phyloP scores from a whole-genome alignment of 2,888 invertebrate species.

The Drosophila setosimentum region DNA sequence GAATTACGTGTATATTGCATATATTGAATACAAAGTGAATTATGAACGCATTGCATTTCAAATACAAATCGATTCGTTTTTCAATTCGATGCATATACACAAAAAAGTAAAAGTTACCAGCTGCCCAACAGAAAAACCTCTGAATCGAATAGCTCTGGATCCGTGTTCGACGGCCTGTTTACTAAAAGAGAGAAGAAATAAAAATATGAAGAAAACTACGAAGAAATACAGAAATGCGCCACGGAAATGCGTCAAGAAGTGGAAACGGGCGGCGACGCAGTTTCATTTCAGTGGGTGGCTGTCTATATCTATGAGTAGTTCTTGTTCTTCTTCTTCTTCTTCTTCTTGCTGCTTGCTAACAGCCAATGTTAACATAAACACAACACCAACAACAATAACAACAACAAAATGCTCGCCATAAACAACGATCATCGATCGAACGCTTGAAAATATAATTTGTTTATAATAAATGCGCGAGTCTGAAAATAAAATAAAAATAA shows the following conservation, averaged over 20 bases:
- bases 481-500: constrained; percentile 78
- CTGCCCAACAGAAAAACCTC: constrained; percentile 8
- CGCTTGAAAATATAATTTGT: constrained; percentile 57
- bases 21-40: constrained; percentile 53
- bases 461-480: constrained; percentile 76
- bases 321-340: constrained; percentile 3
- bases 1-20: constrained; percentile 43
- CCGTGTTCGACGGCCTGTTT: constrained; percentile 61
- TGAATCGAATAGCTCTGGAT: constrained; percentile 7
- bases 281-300: constrained; percentile 52
- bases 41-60: constrained; percentile 63
- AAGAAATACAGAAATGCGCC: constrained; percentile 37
- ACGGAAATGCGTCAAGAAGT: constrained; percentile 69
- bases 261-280: constrained; percentile 16
- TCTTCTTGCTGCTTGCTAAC: constrained; percentile 36
- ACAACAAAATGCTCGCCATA: constrained; percentile 20
- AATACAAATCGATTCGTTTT: constrained; percentile 60
- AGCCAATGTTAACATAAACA: constrained; percentile 78
- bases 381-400: constrained; percentile 4
- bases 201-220: constrained; percentile 1
- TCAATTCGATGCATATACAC: constrained; percentile 44
- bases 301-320: not conserved
- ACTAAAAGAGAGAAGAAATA: constrained; percentile 49
- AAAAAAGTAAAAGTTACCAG: constrained; percentile 70
- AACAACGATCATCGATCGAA: constrained; percentile 28